Base-by-base conservation (phyloP, 2,113 vertebrate species). In the Pelobates fuscus region DNA sequence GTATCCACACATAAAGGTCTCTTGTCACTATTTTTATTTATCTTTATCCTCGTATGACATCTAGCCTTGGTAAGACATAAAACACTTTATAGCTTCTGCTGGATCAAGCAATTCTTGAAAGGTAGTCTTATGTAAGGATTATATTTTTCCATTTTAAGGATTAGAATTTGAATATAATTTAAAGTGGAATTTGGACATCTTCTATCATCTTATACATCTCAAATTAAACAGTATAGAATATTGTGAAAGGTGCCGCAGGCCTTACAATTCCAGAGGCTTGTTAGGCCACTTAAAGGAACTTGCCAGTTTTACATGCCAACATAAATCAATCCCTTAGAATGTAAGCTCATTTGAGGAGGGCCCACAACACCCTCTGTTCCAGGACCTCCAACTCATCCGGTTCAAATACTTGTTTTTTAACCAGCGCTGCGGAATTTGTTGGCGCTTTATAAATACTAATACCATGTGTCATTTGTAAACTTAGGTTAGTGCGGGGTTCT, bases 41-140 rank as follows among this genome's bases (percentile, higher is more conserved):
- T 32, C 68, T 70, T 57, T 70, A 70, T 70, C 67, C 67, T 70
- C 25, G 32, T 29, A 43, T 70, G 68, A 70, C 68, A 60, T 49
- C 8, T 30, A 27, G 11, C 12, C 49, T 24, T 27, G 32, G 54
- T 7, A 24, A 37, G 27, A 69, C 67, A 57, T 69, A 49, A 68
- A 68, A 30, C 57, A 59, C 10, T 70, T 43, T 30, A 70, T 43
- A 60, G 68, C 55, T 70, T n/a, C 43, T 26, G 21, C 32, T 43
- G 57, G 17, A 60, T 26, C 55, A 15, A 44, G 58, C 54, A 41
- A 29, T 52, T 37, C 23, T 18, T 60, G 8, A 58, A 59, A 59
- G 43, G 54, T 59, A 43, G 59, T 59, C 59, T 68, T 70, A 44
- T 54, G 41, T 32, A 70, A 59, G 32, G 68, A 60, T 70, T 70